These are phyloP conservation scores for Chouioia cunea DNA, from an alignment of 2,888 invertebrate genomes.

Conservation along the genomic window DNA sequence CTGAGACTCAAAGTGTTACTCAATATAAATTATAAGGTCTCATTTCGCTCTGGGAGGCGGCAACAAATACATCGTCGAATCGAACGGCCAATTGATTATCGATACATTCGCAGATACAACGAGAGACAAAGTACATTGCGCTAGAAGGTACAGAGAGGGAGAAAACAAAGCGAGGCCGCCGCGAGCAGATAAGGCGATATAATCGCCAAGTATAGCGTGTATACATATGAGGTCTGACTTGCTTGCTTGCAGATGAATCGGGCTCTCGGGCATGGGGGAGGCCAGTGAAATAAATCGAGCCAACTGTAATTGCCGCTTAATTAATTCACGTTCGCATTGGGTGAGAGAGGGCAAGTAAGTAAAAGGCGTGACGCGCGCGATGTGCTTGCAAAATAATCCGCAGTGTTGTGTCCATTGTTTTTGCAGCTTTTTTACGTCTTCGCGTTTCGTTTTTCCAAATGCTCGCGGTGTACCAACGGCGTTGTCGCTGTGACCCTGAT, in stretches of 20 bases:
- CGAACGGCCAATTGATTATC: slow-evolving; percentile 34
- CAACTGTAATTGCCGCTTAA: slow-evolving; percentile 36
- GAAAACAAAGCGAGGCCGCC: slow-evolving; percentile 14
- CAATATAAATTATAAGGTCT: slow-evolving; percentile 28
- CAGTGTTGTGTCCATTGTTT: background rate
- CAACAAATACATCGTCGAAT: background rate
- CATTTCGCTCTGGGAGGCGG: background rate
- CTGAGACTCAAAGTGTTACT: background rate
- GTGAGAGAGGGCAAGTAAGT: background rate
- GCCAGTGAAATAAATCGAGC: background rate
- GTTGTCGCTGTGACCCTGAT: too few species aligned
- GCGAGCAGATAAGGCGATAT: slow-evolving; percentile 7
- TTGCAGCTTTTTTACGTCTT: slow-evolving; percentile 37
- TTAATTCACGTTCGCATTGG: slow-evolving; percentile 33
- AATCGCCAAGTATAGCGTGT: slow-evolving; percentile 3
- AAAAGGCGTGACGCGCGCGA: background rate
- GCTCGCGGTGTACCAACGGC: too few species aligned
- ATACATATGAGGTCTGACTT: background rate
- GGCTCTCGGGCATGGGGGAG: too few species aligned
- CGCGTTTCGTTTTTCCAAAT: slow-evolving; percentile 14
- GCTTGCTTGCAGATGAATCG: slow-evolving; percentile 10
- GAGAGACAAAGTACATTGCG: background rate
- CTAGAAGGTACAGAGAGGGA: background rate
- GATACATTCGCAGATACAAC: slow-evolving; percentile 6
- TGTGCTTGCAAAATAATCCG: slow-evolving; percentile 19